Evolutionary conservation across 2,113 vertebrate genomes (phyloP).

Genomic region (Microcebus lehilahytsara): DNA sequence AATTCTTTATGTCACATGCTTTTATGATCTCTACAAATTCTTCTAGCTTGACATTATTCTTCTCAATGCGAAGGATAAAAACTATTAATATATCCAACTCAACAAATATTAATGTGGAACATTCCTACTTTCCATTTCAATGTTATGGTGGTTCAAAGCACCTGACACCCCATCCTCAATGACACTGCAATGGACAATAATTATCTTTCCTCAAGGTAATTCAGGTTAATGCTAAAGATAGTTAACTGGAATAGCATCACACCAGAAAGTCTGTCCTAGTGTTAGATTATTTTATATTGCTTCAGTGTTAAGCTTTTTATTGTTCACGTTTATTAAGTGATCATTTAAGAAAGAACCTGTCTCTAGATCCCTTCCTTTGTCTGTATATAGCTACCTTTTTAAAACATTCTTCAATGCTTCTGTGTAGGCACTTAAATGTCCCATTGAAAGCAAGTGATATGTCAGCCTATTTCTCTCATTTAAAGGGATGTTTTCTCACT

Average conservation of each 20-base stretch:
- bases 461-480: neutral
- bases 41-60: neutral
- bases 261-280: neutral
- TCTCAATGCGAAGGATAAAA: neutral
- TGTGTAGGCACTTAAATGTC: neutral
- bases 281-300: neutral
- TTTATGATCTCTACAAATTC: neutral
- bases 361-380: neutral
- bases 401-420: neutral
- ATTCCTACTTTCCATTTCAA: neutral
- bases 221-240: neutral
- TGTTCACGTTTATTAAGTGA: neutral
- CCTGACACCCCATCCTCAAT: neutral
- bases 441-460: neutral
- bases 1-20: neutral
- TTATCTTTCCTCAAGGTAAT: neutral
- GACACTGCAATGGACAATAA: neutral
- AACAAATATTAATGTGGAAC: neutral
- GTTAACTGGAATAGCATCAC: neutral
- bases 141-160: neutral
- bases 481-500: neutral
- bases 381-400: neutral
- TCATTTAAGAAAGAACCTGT: neutral
- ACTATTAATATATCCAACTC: neutral
- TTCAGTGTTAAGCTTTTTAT: neutral